phyloP scores from a whole-genome alignment of 2,797 vertebrate species.

The Siniperca undulata region DNA sequence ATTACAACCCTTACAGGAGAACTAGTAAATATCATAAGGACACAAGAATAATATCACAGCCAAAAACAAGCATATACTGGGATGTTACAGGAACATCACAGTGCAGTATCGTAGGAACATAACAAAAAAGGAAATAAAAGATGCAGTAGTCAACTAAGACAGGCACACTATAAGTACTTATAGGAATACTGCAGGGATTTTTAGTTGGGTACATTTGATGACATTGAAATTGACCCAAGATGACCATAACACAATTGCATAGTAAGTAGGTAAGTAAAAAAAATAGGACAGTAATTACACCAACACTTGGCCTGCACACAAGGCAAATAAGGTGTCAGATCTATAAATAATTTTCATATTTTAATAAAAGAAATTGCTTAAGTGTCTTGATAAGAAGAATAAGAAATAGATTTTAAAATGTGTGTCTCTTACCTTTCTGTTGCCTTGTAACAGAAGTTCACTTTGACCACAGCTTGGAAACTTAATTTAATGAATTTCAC shows the following conservation, averaged over 20 bases:
- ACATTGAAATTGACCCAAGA: neutral
- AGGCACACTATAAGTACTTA: neutral
- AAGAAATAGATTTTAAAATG: neutral
- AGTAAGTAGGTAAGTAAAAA: neutral
- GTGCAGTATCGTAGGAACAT: neutral
- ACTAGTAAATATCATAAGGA: neutral
- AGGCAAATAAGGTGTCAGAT: neutral
- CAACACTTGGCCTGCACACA: neutral
- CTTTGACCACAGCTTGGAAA: slow-evolving; percentile 45
- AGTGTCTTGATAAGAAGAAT: neutral
- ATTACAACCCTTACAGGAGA: neutral
- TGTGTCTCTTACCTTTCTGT: slow-evolving; percentile 68
- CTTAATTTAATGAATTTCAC: slow-evolving; percentile 12
- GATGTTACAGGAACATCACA: neutral
- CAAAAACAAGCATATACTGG: neutral
- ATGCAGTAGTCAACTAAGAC: neutral
- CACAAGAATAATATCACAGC: neutral
- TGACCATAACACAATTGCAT: neutral
- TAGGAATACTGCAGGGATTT: neutral
- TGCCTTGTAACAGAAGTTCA: slow-evolving; percentile 33
- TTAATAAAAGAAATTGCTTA: neutral
- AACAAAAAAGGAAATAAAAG: neutral
- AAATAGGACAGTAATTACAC: neutral
- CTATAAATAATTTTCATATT: neutral
- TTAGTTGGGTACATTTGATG: neutral